Evolutionary conservation across 1,140 invertebrate genomes (phyloP), one percentile per base, ranked within the genome.

Genomic region (Lasioglossum albipes): DNA sequence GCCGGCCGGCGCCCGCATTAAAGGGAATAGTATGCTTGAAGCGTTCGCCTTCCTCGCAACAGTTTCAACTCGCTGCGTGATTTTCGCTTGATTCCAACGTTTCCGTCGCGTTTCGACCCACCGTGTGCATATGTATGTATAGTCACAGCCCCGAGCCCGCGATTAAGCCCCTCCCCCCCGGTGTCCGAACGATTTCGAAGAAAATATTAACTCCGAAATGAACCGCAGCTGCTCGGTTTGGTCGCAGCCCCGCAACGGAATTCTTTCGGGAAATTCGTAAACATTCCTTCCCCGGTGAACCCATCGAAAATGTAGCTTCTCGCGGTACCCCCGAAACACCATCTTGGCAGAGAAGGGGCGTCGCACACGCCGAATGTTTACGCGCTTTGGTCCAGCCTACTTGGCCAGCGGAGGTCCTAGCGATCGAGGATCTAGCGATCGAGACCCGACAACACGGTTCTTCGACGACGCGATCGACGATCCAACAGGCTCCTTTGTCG

Each of bases 1-100:
- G 90, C 86, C 89, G 91, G 90, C 90, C 91, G 89, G 90, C 90
- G 83, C 88, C 89, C 83, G 86, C 81, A 84, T 93, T 92, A 93
- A 93, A 93, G 92, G 88, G 92, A 92, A 93, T 91, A 36, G 36
- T 36, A 88, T 92, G 88, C 82, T 85, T 75, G 74, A 91, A 91
- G 87, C 88, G 64, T 57, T 27, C 71, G 65, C 81, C 69, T 27
- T 20, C 7, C 70, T 78, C 54, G 27, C 20, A 7, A 13, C 27
- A 31, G 57, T 79, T 61, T 42, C 12, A 16, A 62, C 0, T 27
- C 0, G 45, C 36, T 41, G 20, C 27, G 36, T 27, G 13, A 61
- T 49, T 64, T 49, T n/a, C 6, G 13, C 2, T 13, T 4, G 31
- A 10, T 61, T 31, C 42, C 7, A 20, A 59, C 22, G 18, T 7